These are phyloP conservation scores for Loris lydekkerianus DNA, from an alignment of 2,797 vertebrate genomes.

Conservation along the genomic window DNA sequence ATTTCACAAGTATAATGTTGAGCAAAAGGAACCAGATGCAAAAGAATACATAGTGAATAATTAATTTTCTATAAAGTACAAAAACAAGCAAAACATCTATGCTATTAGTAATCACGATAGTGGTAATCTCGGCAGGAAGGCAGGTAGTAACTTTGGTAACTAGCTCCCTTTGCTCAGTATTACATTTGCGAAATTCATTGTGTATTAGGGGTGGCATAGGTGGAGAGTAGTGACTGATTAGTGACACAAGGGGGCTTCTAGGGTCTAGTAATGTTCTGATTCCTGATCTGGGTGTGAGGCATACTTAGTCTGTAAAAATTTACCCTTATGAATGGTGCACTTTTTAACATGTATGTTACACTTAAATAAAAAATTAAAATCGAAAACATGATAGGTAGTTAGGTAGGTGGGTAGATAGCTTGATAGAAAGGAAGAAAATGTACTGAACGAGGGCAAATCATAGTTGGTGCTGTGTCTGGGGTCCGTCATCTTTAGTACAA, in stretches of 20 bases:
- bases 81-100: conserved; percentile 37
- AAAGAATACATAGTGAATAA: neutral
- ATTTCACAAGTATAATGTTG: conserved; percentile 11
- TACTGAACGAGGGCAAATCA: conserved; percentile 1
- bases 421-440: neutral
- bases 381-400: neutral
- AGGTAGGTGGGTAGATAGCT: neutral
- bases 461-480: neutral
- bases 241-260: neutral
- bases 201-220: neutral
- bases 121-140: neutral
- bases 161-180: conserved; percentile 3
- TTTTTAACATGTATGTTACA: neutral
- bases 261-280: neutral
- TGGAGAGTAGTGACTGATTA: neutral
- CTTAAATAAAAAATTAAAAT: conserved; percentile 4
- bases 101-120: conserved; percentile 4
- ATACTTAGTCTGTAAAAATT: neutral
- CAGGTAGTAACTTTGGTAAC: neutral
- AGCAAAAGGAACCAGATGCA: conserved; percentile 16
- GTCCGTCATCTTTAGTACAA: conserved; percentile 13
- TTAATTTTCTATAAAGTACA: conserved; percentile 10
- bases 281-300: neutral
- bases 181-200: conserved; percentile 39
- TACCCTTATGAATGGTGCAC: neutral